Percentiles rank a stretch among this genome's conserved stretches.
Conservation (phyloP, 2,888 invertebrate species). For the Teleogryllus oceanicus region DNA sequence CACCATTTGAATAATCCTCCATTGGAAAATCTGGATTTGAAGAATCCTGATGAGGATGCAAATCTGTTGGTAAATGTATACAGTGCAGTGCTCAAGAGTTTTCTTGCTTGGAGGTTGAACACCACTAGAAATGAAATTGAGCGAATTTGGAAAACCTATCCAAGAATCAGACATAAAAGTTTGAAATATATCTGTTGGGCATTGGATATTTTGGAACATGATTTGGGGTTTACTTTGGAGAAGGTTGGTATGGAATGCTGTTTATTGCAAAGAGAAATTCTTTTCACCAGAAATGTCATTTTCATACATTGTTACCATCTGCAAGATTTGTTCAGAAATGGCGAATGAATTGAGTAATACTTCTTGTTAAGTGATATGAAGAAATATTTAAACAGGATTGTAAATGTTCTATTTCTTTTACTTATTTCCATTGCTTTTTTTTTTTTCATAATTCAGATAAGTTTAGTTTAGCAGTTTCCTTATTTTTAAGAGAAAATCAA, state of each 20-base stretch:
- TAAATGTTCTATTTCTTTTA: too few relatives aligned
- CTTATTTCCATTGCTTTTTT: too few relatives aligned
- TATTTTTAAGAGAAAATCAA: too few relatives aligned
- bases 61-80: not conserved
- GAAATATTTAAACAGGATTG: too few relatives aligned
- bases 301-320: too few relatives aligned
- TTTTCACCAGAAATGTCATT: too few relatives aligned
- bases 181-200: not conserved
- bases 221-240: not conserved
- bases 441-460: too few relatives aligned
- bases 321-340: too few relatives aligned
- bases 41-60: not conserved
- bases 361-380: too few relatives aligned
- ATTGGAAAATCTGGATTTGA: not conserved
- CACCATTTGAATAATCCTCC: not conserved
- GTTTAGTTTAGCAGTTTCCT: too few relatives aligned
- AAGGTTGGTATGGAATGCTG: not conserved
- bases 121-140: not conserved
- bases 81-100: not conserved
- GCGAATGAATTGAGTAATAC: too few relatives aligned
- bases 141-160: not conserved
- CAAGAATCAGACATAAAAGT: not conserved
- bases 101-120: not conserved
- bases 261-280: not conserved
- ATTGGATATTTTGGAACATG: not conserved